phyloP scores from a whole-genome alignment of 2,797 vertebrate species.

The Eospalax fontanierii region DNA sequence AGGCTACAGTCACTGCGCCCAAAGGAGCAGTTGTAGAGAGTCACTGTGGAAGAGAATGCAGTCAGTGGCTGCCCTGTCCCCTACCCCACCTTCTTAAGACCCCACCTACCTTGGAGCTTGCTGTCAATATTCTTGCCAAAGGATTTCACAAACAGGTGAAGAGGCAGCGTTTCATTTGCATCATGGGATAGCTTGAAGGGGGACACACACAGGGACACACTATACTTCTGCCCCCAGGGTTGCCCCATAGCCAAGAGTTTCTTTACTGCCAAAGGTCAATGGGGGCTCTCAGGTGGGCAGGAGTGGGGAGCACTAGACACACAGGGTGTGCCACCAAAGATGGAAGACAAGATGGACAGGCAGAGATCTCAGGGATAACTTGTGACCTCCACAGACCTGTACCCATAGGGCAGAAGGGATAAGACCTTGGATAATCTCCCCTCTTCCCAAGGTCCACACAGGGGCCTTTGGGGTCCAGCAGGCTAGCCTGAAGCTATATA shows the following conservation, averaged over 20 bases:
- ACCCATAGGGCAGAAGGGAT: neutral
- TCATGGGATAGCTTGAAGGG: constrained; percentile 93
- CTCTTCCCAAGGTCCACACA: neutral
- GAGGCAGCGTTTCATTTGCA: constrained; percentile 93
- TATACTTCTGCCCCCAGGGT: neutral
- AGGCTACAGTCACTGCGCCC: constrained; percentile 96
- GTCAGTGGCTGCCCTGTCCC: neutral
- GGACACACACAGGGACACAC: constrained; percentile 42
- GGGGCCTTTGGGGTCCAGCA: rapidly evolving
- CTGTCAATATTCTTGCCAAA: constrained; percentile 96
- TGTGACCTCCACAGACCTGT: neutral
- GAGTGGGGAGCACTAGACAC: neutral
- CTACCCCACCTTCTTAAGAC: neutral
- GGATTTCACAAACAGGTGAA: constrained; percentile 95
- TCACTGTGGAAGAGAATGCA: constrained; percentile 89
- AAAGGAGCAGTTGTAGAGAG: constrained; percentile 96
- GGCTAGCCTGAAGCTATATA: constrained; percentile 63
- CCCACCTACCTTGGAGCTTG: constrained; percentile 93
- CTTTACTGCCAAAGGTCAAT: neutral
- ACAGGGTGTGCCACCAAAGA: neutral
- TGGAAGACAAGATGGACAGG: neutral
- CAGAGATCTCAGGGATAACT: neutral
- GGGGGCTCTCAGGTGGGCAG: neutral
- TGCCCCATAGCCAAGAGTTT: neutral
- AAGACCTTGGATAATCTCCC: neutral